These are phyloP conservation scores for Papilio aristodemus DNA, from an alignment of 1,140 invertebrate genomes.

Conservation along the genomic window DNA sequence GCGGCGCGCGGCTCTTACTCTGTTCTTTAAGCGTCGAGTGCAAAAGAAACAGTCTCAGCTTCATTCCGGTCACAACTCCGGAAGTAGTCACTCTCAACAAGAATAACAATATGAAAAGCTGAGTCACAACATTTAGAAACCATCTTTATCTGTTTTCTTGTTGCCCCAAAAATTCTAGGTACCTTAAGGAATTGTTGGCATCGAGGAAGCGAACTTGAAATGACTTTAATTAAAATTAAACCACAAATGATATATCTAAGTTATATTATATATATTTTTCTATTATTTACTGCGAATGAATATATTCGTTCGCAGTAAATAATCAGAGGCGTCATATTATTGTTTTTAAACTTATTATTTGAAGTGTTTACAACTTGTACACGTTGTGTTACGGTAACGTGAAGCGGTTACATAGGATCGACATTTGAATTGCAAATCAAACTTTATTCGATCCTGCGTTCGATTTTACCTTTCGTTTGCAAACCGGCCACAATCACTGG, in stretches of 20 bases:
- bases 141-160: background rate
- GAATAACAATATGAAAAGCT: no score
- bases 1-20: background rate
- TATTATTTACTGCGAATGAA: no score
- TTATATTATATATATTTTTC: no score
- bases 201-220: no score
- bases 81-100: background rate
- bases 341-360: no score
- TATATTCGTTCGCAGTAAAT: no score
- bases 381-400: background rate
- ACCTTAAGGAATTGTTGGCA: no score
- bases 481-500: slow-evolving; percentile 8
- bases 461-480: slow-evolving; percentile 16
- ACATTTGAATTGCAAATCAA: slow-evolving; percentile 21
- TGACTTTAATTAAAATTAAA: no score
- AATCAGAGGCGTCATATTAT: background rate
- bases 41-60: background rate
- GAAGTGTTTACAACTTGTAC: no score
- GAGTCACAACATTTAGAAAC: no score
- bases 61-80: background rate
- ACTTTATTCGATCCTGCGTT: slow-evolving; percentile 16
- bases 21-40: background rate
- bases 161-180: background rate
- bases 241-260: no score
- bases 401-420: slow-evolving; percentile 7